Conservation (phyloP, 1,140 invertebrate species). For the Plectrocnemia conspersa region DNA sequence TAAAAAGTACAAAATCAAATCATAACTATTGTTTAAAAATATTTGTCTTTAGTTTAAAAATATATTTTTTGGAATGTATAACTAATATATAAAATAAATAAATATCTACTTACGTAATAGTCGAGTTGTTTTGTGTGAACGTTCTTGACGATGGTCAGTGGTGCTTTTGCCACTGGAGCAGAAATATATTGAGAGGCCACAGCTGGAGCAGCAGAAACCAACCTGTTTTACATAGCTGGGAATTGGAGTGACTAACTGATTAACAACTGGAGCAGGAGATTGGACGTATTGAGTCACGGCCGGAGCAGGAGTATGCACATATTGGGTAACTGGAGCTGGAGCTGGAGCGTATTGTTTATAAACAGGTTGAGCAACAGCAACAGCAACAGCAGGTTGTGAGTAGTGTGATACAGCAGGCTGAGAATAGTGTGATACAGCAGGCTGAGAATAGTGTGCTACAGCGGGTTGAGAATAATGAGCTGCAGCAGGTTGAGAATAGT, state of each 20-base stretch:
- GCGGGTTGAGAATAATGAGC: slow-evolving; percentile 35
- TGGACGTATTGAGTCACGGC: slow-evolving; percentile 27
- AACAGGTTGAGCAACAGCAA: too few species aligned
- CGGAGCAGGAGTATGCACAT: slow-evolving; percentile 19
- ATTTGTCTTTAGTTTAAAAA: too few species aligned
- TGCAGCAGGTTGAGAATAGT: slow-evolving; percentile 26
- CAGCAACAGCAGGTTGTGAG: slow-evolving; percentile 5
- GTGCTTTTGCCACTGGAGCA: slow-evolving; percentile 39
- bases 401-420: not conserved
- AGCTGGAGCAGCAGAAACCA: slow-evolving; percentile 16
- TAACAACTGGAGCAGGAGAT: slow-evolving; percentile 22
- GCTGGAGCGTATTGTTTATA: slow-evolving; percentile 9
- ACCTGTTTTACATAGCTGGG: slow-evolving; percentile 23
- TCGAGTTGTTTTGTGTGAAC: slow-evolving; percentile 54
- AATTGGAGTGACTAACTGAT: slow-evolving; percentile 24
- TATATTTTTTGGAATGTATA: too few species aligned
- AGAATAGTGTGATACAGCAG: slow-evolving; percentile 6
- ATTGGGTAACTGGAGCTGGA: slow-evolving; percentile 18
- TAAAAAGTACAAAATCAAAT: too few species aligned
- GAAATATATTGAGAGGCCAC: slow-evolving; percentile 17
- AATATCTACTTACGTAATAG: slow-evolving; percentile 53
- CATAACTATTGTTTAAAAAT: too few species aligned
- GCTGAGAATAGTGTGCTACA: slow-evolving; percentile 14
- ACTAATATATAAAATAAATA: too few species aligned
- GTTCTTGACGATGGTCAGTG: slow-evolving; percentile 46